Base-by-base conservation (phyloP, 2,888 invertebrate species). In the Artemia sp. region DNA sequence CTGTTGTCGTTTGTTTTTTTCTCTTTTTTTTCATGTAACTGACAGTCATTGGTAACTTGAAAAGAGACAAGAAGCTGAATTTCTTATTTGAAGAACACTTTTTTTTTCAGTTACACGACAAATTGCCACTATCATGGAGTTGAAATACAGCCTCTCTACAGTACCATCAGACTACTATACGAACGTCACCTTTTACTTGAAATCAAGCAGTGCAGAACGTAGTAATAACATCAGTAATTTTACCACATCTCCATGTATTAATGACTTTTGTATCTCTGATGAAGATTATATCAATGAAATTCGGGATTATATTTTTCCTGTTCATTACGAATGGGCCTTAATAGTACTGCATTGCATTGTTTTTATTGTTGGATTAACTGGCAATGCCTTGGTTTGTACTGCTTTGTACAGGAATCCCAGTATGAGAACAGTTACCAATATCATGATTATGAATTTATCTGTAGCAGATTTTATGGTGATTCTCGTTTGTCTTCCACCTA, bases 401-500 rank as follows among this genome's bases (percentile, higher is more conserved):
- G 92, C 92, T 0, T 92, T 94, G 38, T 89, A 90, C 76, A 83
- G 89, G 71, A 93, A 92, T 76, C 87, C 86, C 74, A 84, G 86
- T 1, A 92, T 95, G 92, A 82, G 92, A 73, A 92, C 92, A 0
- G 92, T 94, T 67, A 94, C 94, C 71, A 94, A 95, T 79, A 89
- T 90, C 77, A 93, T 93, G 78, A 89, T 94, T 76, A 90, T 92
- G 71, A 93, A 94, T 77, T 79, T 93, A 74, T 92, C 93, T 0
- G 75, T 80, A 51, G 81, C 82, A 11, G 93, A 94, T 78, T 89
- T 94, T 76, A 83, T 92, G 80, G 92, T 94, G 72, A 88, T 94
- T 66, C 78, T 93, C 69, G 84, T 92, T 74, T 94, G 93, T 77
- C 81, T 93, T 74, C 93, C 93, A 1, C 88, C 92, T 0, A 88